Evolutionary conservation across 2,888 invertebrate genomes (phyloP).

Genomic region (Cryptus armator): DNA sequence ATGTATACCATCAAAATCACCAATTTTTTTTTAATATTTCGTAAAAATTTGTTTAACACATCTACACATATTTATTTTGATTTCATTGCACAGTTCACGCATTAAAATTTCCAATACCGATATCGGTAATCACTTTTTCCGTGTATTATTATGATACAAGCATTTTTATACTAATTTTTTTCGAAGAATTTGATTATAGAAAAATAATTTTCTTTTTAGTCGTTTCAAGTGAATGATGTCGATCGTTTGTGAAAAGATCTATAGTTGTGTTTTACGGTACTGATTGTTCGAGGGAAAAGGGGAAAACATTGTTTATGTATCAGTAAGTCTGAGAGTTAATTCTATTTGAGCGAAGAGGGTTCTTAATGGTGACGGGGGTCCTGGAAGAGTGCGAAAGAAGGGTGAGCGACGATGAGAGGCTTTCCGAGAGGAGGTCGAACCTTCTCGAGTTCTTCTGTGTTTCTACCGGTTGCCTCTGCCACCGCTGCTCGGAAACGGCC

Average conservation of each 20-base stretch:
- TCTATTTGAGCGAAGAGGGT: neutral
- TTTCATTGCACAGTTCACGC: too few species aligned
- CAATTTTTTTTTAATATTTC: too few species aligned
- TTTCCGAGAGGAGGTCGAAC: constrained; percentile 21
- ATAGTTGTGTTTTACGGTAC: neutral
- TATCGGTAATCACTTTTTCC: too few species aligned
- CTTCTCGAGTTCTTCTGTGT: constrained; percentile 14
- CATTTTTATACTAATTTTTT: neutral
- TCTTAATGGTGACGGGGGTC: neutral
- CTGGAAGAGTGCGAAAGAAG: neutral
- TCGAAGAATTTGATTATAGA: neutral
- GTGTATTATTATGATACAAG: too few species aligned
- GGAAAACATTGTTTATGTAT: neutral
- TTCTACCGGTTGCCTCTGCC: neutral
- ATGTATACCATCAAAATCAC: too few species aligned
- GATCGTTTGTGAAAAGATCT: neutral
- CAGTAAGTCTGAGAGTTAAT: neutral
- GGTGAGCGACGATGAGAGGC: constrained; percentile 16
- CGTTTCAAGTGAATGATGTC: neutral
- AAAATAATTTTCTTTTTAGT: too few species aligned
- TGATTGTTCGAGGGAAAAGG: neutral
- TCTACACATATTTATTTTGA: too few species aligned
- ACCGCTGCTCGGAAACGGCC: neutral
- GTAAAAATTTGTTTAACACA: too few species aligned
- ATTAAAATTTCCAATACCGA: too few species aligned